Percentiles rank a stretch among this genome's conserved stretches.
Conservation (phyloP, 37 sponge, comb jelly and placozoan species). For the Eunapius fragilis region DNA sequence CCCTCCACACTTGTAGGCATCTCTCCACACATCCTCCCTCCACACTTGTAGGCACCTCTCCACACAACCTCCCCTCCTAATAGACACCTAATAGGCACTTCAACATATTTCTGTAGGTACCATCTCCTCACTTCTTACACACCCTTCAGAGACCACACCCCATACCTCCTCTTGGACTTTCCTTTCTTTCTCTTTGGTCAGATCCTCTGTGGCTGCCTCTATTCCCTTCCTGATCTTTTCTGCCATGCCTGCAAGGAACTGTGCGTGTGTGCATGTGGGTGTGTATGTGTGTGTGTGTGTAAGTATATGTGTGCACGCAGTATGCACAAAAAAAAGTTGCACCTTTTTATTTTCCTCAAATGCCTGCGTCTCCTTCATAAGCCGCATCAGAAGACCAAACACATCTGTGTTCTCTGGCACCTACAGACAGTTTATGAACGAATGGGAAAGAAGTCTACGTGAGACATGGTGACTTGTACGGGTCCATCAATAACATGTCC, state of each 20-base stretch:
- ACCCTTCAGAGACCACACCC: too few species aligned
- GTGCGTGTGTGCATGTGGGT: neutral
- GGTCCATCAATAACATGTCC: too few species aligned
- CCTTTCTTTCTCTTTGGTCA: slow-evolving; percentile 65
- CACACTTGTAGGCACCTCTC: too few species aligned
- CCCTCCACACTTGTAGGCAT: too few species aligned
- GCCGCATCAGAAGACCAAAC: slow-evolving; percentile 31
- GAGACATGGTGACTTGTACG: neutral
- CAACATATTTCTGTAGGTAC: too few species aligned
- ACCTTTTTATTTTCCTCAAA: slow-evolving; percentile 73
- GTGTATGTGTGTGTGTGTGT: neutral
- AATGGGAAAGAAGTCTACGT: neutral
- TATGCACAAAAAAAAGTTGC: neutral
- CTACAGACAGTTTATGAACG: slow-evolving; percentile 1
- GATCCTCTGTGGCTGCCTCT: slow-evolving; percentile 55
- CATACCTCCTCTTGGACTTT: slow-evolving; percentile 73
- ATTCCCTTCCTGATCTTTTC: slow-evolving; percentile 70
- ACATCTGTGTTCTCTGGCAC: slow-evolving; percentile 38
- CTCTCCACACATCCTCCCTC: too few species aligned
- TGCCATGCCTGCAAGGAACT: slow-evolving; percentile 73
- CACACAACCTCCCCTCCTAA: too few species aligned
- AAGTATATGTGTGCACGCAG: neutral
- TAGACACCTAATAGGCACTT: too few species aligned
- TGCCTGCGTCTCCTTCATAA: slow-evolving; percentile 36
- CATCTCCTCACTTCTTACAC: too few species aligned